Conservation (phyloP, 2,113 vertebrate genomes). For the Cheirogaleus medius region DNA sequence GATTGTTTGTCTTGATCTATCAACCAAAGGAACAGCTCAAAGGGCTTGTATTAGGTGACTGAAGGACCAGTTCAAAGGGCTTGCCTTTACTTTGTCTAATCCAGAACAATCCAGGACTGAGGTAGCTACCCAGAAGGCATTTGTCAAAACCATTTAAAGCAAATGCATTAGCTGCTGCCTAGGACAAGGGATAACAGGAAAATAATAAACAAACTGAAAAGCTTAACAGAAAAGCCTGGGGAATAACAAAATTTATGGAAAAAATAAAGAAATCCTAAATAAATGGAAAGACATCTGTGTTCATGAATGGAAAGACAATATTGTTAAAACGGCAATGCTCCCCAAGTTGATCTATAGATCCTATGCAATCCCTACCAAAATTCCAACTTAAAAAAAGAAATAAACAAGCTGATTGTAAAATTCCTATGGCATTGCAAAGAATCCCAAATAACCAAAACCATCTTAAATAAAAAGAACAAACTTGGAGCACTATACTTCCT, state of each 20-base stretch:
- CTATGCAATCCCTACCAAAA: not conserved
- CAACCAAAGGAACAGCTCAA: too few relatives aligned
- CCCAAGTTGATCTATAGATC: not conserved
- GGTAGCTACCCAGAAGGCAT: not conserved
- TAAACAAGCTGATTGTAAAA: not conserved
- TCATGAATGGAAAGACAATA: not conserved
- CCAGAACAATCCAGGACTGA: not conserved
- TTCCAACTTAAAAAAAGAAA: not conserved
- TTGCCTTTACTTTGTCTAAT: slow-evolving; percentile 8
- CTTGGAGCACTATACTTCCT: not conserved
- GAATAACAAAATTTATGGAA: not conserved
- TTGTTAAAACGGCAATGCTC: not conserved
- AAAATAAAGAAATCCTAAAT: not conserved
- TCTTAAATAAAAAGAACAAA: not conserved
- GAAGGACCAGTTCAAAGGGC: not conserved
- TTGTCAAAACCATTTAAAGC: slow-evolving; percentile 24
- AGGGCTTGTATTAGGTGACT: not conserved
- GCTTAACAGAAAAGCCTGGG: not conserved
- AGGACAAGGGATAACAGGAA: not conserved
- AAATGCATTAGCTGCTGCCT: not conserved
- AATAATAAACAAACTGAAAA: slow-evolving; percentile 17
- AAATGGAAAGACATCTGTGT: not conserved
- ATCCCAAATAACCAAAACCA: not conserved
- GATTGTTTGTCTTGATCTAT: not conserved
- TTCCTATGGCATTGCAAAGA: not conserved